phyloP scores from a whole-genome alignment of 2,797 vertebrate genomes.

The Diplodus sargus region DNA sequence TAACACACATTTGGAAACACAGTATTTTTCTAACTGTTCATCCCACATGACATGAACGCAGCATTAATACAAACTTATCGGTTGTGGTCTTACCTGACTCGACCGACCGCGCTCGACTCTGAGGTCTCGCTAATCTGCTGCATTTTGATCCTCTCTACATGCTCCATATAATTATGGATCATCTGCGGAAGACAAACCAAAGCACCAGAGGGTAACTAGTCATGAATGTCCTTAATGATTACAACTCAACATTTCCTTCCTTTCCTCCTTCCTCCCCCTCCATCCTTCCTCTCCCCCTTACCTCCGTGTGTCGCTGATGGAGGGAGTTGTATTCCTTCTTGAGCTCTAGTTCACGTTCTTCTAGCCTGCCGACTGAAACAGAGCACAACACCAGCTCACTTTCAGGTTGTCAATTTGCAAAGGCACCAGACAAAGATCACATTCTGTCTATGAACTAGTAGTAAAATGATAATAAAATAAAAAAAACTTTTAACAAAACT shows the following conservation, averaged over 20 bases:
- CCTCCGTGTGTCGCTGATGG: constrained; percentile 97
- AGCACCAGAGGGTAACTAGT: neutral
- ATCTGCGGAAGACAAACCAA: constrained; percentile 84
- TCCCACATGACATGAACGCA: neutral
- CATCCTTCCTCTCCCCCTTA: constrained; percentile 54
- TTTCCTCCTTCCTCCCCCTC: neutral
- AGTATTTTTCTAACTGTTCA: neutral
- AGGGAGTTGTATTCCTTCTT: constrained; percentile 98
- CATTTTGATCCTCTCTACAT: constrained; percentile 96
- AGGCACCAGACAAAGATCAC: too few relatives aligned
- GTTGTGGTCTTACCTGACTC: constrained; percentile 76
- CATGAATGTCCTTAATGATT: neutral
- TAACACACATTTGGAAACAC: neutral
- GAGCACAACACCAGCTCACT: neutral
- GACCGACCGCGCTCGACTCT: constrained; percentile 67
- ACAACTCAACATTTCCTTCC: neutral
- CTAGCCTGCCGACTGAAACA: constrained; percentile 91
- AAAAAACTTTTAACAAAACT: too few relatives aligned
- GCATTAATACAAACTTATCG: neutral
- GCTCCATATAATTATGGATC: constrained; percentile 99
- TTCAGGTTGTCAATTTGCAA: neutral
- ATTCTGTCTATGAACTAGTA: too few relatives aligned
- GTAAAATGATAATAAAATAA: too few relatives aligned
- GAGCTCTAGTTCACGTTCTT: constrained; percentile 95
- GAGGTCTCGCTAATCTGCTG: constrained; percentile 86